phyloP scores from a whole-genome alignment of 1,140 invertebrate genomes.

The Ephestia elutella region DNA sequence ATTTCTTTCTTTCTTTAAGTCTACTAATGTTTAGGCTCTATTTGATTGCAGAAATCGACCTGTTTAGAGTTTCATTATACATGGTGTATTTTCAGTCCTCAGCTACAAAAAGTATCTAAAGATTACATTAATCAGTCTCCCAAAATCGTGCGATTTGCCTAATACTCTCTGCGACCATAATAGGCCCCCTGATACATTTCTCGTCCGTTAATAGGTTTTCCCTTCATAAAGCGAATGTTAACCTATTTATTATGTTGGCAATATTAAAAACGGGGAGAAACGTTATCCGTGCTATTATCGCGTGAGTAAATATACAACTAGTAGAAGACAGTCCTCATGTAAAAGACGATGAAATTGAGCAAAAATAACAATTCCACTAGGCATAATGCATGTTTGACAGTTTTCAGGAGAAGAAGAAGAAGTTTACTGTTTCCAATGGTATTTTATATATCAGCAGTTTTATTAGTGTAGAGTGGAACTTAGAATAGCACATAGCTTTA shows the following conservation, averaged over 20 bases:
- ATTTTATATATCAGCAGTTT: too few relatives aligned
- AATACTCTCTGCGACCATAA: constrained; percentile 15
- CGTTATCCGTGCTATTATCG: constrained; percentile 32
- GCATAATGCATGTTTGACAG: too few relatives aligned
- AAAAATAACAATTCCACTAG: too few relatives aligned
- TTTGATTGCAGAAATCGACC: too few relatives aligned
- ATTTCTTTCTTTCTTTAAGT: too few relatives aligned
- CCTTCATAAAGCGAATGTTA: constrained; percentile 72
- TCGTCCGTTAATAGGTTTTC: constrained; percentile 70
- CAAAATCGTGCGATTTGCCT: constrained; percentile 9
- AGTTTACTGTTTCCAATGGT: too few relatives aligned
- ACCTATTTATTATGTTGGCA: constrained; percentile 69
- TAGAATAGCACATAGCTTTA: too few relatives aligned
- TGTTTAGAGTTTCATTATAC: too few relatives aligned
- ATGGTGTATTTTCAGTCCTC: too few relatives aligned
- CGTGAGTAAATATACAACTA: neutral
- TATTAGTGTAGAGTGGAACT: too few relatives aligned
- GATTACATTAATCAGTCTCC: neutral
- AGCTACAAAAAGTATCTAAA: neutral
- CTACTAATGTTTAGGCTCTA: too few relatives aligned
- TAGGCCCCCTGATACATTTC: constrained; percentile 60
- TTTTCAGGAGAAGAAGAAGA: too few relatives aligned
- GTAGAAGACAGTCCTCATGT: constrained; percentile 5
- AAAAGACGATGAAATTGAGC: neutral
- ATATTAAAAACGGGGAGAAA: constrained; percentile 65